These are phyloP conservation scores for Diarsia rubi DNA, from an alignment of 2,888 invertebrate species.

Conservation along the genomic window DNA sequence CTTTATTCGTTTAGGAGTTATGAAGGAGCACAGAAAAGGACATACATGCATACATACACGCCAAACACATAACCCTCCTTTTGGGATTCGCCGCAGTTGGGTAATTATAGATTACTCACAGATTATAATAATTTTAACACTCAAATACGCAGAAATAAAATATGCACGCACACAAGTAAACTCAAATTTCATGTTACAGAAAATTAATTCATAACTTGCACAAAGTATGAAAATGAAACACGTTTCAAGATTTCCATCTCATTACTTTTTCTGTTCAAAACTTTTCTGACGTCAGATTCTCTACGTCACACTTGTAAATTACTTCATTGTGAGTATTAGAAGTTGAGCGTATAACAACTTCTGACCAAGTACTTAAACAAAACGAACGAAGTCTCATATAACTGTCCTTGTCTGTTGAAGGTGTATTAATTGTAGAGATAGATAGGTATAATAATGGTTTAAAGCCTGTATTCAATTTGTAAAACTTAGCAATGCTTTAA, in stretches of 20 bases:
- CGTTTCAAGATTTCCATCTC: slow-evolving; percentile 21
- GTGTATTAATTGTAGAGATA: too few species aligned
- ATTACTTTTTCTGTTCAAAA: slow-evolving; percentile 34
- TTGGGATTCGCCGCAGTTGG: too few species aligned
- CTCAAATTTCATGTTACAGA: slow-evolving; percentile 5
- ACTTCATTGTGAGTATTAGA: not conserved
- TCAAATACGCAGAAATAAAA: not conserved
- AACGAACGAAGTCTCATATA: not conserved
- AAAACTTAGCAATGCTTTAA: too few species aligned
- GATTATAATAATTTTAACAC: not conserved
- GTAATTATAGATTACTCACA: too few species aligned
- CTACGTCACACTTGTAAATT: slow-evolving; percentile 13
- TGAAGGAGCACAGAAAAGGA: too few species aligned
- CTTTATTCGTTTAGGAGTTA: too few species aligned
- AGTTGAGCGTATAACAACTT: slow-evolving; percentile 5
- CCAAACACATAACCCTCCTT: too few species aligned
- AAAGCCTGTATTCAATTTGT: too few species aligned
- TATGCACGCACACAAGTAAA: not conserved
- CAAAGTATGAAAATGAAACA: slow-evolving; percentile 42
- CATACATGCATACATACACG: too few species aligned
- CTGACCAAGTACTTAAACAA: not conserved
- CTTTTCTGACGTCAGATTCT: slow-evolving; percentile 18
- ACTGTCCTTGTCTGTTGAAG: too few species aligned
- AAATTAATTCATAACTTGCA: slow-evolving; percentile 29
- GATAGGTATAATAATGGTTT: too few species aligned